Base-by-base conservation (phyloP, 2,888 invertebrate species). In the Spilarctia lutea region DNA sequence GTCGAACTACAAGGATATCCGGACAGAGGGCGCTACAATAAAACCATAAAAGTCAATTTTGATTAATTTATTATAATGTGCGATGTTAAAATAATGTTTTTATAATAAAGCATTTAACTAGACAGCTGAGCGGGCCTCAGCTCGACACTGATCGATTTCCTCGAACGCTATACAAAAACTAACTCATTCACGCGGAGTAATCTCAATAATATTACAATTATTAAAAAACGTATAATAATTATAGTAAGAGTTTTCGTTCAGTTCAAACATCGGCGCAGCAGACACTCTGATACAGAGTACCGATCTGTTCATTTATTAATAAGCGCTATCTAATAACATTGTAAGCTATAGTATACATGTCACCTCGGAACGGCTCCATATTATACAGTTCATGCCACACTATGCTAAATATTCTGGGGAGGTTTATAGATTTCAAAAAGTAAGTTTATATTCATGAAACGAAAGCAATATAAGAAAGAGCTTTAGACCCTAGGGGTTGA, bases 1-100 rank as follows among this genome's bases (percentile, higher is more conserved):
- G 27, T 30, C 30, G 27, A 35, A 6, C 27, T 60, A 2, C 3
- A 63, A 63, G 63, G 71, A 65, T 48, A 66, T 56, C 20, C 30
- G 60, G 33, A 24, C 27, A 33, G 33, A 65, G 68, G 68, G 27
- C 35, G 48, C 13, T 35, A 63, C 30, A 87, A 89, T 88, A 89
- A 90, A 91, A 90, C 86, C 84, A 71, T n/a, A 68, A 80, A 78
- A 42, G 74, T 88, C 91, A 94, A 94, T 94, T 95, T 95, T 91
- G 95, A 96, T 96, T 96, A 95, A 96, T 96, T 96, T 96, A 95
- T 95, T 95, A 93, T 94, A 93, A 95, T 95, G 96, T 96, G 96
- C 95, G 95, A 95, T 96, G 96, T 96, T 96, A 96, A 95, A 95
- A 95, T 94, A 95, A 83, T 92, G 92, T 94, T 94, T 94, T 94